Evolutionary conservation across 2,888 invertebrate species (phyloP).

Genomic region (Conops quadrifasciatus): DNA sequence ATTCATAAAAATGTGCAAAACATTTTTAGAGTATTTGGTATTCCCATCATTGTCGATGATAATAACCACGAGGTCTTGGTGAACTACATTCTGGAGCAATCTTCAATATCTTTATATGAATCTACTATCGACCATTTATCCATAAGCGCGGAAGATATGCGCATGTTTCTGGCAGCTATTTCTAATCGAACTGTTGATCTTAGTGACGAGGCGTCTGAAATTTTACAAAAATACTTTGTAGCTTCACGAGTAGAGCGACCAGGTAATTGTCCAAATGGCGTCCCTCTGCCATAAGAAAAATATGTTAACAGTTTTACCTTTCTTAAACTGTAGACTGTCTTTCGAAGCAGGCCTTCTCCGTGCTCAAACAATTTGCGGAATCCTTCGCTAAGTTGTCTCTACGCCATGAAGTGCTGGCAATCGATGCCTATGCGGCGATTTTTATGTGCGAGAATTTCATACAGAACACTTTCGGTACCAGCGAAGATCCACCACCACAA

Average conservation of each 20-base stretch:
- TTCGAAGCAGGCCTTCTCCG: conserved; percentile 55
- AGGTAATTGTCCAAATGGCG: conserved; percentile 48
- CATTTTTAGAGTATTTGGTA: conserved; percentile 59
- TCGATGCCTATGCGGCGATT: conserved; percentile 58
- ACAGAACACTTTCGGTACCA: conserved; percentile 52
- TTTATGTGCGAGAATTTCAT: conserved; percentile 60
- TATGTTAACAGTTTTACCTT: background rate
- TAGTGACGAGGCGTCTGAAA: conserved; percentile 55
- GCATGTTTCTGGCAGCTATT: conserved; percentile 50
- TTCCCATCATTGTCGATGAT: conserved; percentile 59
- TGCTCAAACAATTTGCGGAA: conserved; percentile 60
- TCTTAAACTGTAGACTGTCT: conserved; percentile 53
- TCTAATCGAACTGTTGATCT: conserved; percentile 52
- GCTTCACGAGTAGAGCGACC: conserved; percentile 62
- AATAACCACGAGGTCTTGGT: conserved; percentile 51
- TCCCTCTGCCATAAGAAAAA: too few species aligned
- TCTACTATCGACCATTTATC: conserved; percentile 51
- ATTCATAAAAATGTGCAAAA: background rate
- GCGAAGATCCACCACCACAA: conserved; percentile 52
- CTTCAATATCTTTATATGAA: conserved; percentile 42
- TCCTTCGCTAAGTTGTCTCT: conserved; percentile 62
- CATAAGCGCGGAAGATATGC: conserved; percentile 56
- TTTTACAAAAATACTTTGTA: conserved; percentile 66
- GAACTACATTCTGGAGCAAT: conserved; percentile 55
- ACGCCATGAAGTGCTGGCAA: conserved; percentile 54